Evolutionary conservation across 2,888 invertebrate species (phyloP).

Genomic region (Noctua comes): DNA sequence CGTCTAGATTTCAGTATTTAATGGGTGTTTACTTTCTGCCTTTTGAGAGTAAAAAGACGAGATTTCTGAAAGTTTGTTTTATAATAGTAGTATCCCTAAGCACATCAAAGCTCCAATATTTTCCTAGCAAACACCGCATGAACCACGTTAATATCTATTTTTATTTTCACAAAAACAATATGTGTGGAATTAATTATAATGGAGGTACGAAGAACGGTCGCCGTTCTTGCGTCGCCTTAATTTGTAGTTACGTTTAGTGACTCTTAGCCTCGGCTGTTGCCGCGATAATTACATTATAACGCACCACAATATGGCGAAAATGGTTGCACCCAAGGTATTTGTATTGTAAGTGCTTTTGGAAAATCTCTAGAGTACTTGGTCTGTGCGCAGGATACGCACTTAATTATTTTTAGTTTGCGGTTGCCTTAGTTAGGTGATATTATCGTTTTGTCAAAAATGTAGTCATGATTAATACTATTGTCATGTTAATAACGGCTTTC

Average conservation of each 20-base stretch:
- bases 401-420: not conserved
- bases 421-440: not conserved
- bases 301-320: constrained; percentile 34
- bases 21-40: not conserved
- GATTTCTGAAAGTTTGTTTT: not conserved
- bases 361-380: not conserved
- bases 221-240: constrained; percentile 67
- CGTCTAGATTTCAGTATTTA: not conserved
- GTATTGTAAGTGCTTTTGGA: constrained; percentile 11
- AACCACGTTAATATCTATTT: constrained; percentile 25
- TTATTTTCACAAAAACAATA: constrained; percentile 45
- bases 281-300: constrained; percentile 66
- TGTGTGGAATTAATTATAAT: constrained; percentile 69
- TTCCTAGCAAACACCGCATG: constrained; percentile 12
- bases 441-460: not conserved
- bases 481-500: constrained; percentile 51
- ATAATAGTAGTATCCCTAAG: not conserved
- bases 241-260: constrained; percentile 69
- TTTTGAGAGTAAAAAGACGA: not conserved
- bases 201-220: constrained; percentile 62
- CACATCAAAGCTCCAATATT: constrained; percentile 4
- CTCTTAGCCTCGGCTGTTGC: constrained; percentile 62
- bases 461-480: constrained; percentile 9
- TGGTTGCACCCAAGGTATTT: constrained; percentile 39
- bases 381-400: not conserved